phyloP scores from a whole-genome alignment of 2,113 vertebrate genomes.

The Lepidothrix coronata region DNA sequence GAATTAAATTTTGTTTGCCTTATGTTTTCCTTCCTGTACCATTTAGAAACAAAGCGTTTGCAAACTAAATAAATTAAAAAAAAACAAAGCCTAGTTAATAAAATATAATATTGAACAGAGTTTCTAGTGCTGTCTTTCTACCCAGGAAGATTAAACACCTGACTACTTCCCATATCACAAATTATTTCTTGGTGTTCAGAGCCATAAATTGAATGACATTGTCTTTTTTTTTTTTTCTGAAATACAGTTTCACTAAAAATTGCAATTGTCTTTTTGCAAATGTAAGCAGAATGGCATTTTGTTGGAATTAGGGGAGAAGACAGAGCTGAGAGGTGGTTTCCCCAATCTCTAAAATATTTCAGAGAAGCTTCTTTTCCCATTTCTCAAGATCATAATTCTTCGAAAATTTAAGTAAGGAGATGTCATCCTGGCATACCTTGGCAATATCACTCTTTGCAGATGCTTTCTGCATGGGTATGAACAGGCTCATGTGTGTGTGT shows the following conservation, averaged over 20 bases:
- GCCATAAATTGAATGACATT: not conserved
- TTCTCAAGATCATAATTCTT: not conserved
- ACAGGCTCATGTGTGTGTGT: rapidly evolving
- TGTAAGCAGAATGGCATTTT: not conserved
- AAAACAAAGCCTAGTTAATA: not conserved
- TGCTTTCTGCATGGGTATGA: not conserved
- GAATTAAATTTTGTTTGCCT: not conserved
- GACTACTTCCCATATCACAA: not conserved
- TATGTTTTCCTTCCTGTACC: not conserved
- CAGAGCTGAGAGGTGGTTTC: not conserved
- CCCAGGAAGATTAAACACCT: not conserved
- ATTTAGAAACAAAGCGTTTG: slow-evolving; percentile 10
- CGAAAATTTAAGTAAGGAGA: not conserved
- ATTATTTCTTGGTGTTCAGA: not conserved
- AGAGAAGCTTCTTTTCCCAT: not conserved
- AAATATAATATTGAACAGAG: not conserved
- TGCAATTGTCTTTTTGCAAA: not conserved
- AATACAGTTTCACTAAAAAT: not conserved
- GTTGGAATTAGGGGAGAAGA: not conserved
- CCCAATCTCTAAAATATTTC: not conserved
- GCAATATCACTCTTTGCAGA: not conserved
- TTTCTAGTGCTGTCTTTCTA: not conserved
- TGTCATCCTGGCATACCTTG: not conserved
- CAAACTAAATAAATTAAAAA: not conserved
- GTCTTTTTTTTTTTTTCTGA: not conserved